Evolutionary conservation across 2,888 invertebrate genomes (phyloP), one percentile per base, ranked within the genome.

Genomic region (Agriopis marginaria): DNA sequence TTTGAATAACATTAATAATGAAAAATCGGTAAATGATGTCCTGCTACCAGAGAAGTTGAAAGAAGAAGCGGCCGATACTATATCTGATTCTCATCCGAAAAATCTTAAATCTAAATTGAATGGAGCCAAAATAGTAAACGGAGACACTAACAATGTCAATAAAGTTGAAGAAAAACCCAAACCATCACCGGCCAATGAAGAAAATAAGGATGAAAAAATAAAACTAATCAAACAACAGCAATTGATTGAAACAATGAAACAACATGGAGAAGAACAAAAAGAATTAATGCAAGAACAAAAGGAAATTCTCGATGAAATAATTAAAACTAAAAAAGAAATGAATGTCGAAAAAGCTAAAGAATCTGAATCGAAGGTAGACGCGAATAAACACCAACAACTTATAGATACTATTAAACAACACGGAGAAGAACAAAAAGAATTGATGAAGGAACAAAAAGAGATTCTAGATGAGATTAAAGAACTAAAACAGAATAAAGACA

Each of bases 201-300:
- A 80, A 86, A 78, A 80, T 80, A 63, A 89, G 90, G 47, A 87
- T 88, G 73, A 77, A 66, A 75, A 74, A 55, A 63, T 75, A 0
- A 77, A 77, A 45, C 23, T 77, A 54, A 81, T 90, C 0, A 93
- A 94, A 77, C 91, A 94, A 79, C 88, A 92, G 74, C 90, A 95
- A 75, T 82, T 96, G 10, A 92, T 96, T 45, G 95, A 96, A 84
- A 96, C 96, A 17, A 93, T 97, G 49, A 96, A 96, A 86, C 95
- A 96, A 82, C 96, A 97, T 76, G 96, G 96, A 68, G 94, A 96
- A 82, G 96, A 96, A 81, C 96, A 96, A 79, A 95, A 96, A 78
- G 95, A 96, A 83, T 87, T 97, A 71, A 92, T 97, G 45, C 95
- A 96, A 77, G 96, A 97, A 81, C 96, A 96, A 77, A 96, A 96